Evolutionary conservation across 2,888 invertebrate genomes (phyloP), one percentile per base, ranked within the genome.

Genomic region (Pteria penguin): DNA sequence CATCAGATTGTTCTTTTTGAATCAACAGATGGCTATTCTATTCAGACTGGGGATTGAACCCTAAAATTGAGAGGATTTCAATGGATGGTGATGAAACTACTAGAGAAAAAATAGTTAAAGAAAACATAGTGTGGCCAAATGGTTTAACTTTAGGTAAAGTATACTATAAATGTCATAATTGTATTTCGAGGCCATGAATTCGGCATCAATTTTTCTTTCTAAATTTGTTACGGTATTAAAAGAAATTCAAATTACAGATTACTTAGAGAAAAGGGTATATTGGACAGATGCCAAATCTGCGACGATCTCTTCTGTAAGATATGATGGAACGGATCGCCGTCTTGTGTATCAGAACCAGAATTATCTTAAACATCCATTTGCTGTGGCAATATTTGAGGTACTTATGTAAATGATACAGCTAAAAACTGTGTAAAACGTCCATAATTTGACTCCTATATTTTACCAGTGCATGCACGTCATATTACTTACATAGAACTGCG

Each of bases 11-110:
- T n/a, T n/a, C n/a, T n/a, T n/a, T n/a, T n/a, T n/a, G n/a, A n/a
- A n/a, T n/a, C n/a, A n/a, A n/a, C 87, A 96, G 96, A 0, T 97
- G 98, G 96, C 97, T 99, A 96, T 99, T 96, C 93, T 99, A 98
- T 98, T 97, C 97, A 0, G 98, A 99, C 92, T 99, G 98, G 98
- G 98, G 98, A 33, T 95, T 95, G 82, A 95, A 95, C 62, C 96
- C 98, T 18, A 96, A 96, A 91, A 99, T 99, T 88, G 98, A 98
- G 92, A 94, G 97, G 69, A 96, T 97, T 73, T 98, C 98, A 70
- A 97, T 98, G 97, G 97, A 99, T 92, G 98, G 98, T 36, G 97
- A 99, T 92, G 98, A 98, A 36, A 96, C 18, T 0, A 2, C 29
- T 11, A 24, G 63, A 63, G 96, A 91, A 94, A 95, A 27, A 96